phyloP scores from a whole-genome alignment of 2,797 vertebrate species.

The Cynodonichthys magdalenae region DNA sequence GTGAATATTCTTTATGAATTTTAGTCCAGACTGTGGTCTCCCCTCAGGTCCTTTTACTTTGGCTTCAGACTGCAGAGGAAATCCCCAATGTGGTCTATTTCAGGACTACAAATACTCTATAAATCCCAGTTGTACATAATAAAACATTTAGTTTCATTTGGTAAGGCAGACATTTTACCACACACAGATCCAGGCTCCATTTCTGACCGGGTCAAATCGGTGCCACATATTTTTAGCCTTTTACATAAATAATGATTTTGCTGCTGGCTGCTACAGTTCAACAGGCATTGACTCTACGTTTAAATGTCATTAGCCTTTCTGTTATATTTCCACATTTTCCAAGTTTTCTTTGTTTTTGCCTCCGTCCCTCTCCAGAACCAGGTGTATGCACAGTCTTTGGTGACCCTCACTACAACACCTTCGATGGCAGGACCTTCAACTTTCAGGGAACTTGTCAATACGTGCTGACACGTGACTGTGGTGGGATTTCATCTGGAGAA shows the following conservation, averaged over 20 bases:
- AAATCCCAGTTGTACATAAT: constrained; percentile 25
- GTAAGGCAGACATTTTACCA: constrained; percentile 18
- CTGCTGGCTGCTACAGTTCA: constrained; percentile 9
- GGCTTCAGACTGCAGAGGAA: constrained; percentile 27
- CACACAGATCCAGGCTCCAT: constrained; percentile 19
- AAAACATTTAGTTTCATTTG: constrained; percentile 19
- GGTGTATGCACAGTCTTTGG: constrained; percentile 98
- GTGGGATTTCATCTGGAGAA: constrained; percentile 36
- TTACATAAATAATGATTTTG: constrained; percentile 21
- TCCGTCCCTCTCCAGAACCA: constrained; percentile 83
- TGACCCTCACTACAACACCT: constrained; percentile 99
- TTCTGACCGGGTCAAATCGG: constrained; percentile 10
- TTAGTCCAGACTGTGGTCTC: constrained; percentile 53
- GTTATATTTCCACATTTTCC: constrained; percentile 6
- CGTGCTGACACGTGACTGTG: constrained; percentile 92
- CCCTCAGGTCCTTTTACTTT: constrained; percentile 37
- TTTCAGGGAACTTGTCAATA: constrained; percentile 99
- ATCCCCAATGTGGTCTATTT: constrained; percentile 38
- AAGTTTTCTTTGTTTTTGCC: not conserved
- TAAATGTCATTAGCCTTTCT: not conserved
- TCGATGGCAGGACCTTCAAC: constrained; percentile 98
- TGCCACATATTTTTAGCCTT: constrained; percentile 33
- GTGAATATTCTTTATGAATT: constrained; percentile 38
- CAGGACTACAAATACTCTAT: constrained; percentile 42
- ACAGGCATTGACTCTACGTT: not conserved